Base-by-base conservation (phyloP, 2,888 invertebrate species). In the Clostera curtula region DNA sequence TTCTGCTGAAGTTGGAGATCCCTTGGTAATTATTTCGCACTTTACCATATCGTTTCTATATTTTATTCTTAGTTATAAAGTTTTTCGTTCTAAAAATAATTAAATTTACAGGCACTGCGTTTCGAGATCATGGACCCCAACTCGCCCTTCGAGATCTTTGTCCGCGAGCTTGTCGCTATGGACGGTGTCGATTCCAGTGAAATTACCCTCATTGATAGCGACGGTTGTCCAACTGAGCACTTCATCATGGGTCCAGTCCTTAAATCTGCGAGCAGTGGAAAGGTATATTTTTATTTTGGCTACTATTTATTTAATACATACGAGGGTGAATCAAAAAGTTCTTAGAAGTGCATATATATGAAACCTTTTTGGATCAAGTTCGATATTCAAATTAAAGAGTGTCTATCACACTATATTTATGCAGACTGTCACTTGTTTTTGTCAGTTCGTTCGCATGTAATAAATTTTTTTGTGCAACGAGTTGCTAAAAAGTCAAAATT, bases 131-230 rank as follows among this genome's bases (percentile, higher is more conserved):
- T 95, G 71, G 96, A 96, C 70, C 92, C 90, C 59, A 93, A 95
- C 82, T 95, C 95, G 57, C 96, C 96, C 14, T 97, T 95, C 83
- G 96, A 97, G 82, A 96, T 97, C 61, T 96, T 97, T 68, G 96
- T 97, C 15, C 89, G 96, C 38, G 96, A 97, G 77, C 86, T 97
- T 58, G 95, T 96, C 31, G 96, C 96, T 28, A 92, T 96, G 93
- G 96, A 97, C 66, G 96, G 96, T 26, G 91, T 93, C 25, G 96
- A 96, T 69, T 93, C 93, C 48, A 94, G 93, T 62, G 96, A 96
- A 85, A 96, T 96, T 54, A 91, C 94, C 31, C 88, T 96, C 32
- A 95, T 96, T 67, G 96, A 96, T 71, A 91, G 93, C 38, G 88
- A 92, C 53, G 96, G 96, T 58, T 97, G 96, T 62, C 96, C 96